These are phyloP conservation scores for Heliothis peltigera DNA, from an alignment of 2,888 invertebrate genomes.

Conservation along the genomic window DNA sequence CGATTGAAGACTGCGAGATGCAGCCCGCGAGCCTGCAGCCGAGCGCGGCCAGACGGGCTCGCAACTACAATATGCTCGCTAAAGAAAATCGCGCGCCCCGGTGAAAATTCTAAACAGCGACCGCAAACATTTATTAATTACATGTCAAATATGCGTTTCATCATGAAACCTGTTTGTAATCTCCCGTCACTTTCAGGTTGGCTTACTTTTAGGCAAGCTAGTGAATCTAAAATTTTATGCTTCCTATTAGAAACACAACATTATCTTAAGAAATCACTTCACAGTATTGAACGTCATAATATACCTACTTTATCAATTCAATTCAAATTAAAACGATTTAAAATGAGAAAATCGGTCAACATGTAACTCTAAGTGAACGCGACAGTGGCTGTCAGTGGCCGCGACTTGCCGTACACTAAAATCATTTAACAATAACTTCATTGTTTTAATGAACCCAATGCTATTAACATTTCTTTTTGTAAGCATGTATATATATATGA, in stretches of 20 bases:
- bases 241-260: constrained; percentile 3
- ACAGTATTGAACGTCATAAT: background rate
- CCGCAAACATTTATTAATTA: background rate
- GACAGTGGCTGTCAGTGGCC: constrained; percentile 17
- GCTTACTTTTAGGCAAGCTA: background rate
- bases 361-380: constrained; percentile 5
- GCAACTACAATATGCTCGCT: constrained; percentile 27
- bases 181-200: background rate
- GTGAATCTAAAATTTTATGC: background rate
- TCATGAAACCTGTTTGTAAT: no score
- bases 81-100: constrained; percentile 55
- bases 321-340: no score
- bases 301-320: no score
- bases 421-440: constrained; percentile 47
- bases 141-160: background rate
- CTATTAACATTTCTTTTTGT: constrained; percentile 21
- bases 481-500: constrained; percentile 17
- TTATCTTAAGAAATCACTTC: background rate
- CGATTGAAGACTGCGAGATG: constrained; percentile 73
- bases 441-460: constrained; percentile 42
- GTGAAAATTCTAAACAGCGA: constrained; percentile 42
- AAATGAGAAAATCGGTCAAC: background rate
- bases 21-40: constrained; percentile 33
- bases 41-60: constrained; percentile 18
- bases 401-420: constrained; percentile 41